Base-by-base conservation (phyloP, 2,888 invertebrate genomes). In the Dicycla oo region DNA sequence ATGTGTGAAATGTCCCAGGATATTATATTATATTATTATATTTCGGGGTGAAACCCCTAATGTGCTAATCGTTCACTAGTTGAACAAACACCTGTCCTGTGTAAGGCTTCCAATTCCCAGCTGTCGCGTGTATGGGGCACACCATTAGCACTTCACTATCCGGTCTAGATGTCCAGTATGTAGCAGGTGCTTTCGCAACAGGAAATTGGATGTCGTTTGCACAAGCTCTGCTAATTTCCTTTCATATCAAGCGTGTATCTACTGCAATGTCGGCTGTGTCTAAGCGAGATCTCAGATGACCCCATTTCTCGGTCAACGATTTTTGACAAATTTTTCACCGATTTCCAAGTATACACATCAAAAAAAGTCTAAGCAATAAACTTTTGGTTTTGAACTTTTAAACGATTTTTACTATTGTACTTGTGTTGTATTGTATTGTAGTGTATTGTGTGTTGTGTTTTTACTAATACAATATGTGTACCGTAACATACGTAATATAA, bases 121-220 rank as follows among this genome's bases (percentile, higher is more conserved):
- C 38, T 23, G 38, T 34, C 76, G 26, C 13, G 18, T 26, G 43
- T n/a, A 49, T 38, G n/a, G 30, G 18, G 18, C 49, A 69, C 43
- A 69, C 43, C 49, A 57, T 73, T 73, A 69, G 34, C 18, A 43
- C 34, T 43, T n/a, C 26, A 49, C 11, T 54, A 54, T 76, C 30
- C 30, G 30, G 23, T 43, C 26, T 26, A 18, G 20, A 65, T 40
- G 75, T 26, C 45, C n/a, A 18, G 47, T 30, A 10, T n/a, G 13
- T 18, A 30, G 10, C 15, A 5, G 6, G 23, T 26, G 3, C n/a
- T 77, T 47, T 69, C 69, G 8, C 11, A 8, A 5, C 18, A 26
- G 70, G 49, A 49, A 73, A 77, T 69, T 49, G 34, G 26, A 69
- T n/a, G 34, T 43, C 26, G 18, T 11, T n/a, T 26, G n/a, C 38